These are phyloP conservation scores for Clavelina lepadiformis DNA, from an alignment of 23 tunicate genomes.

Conservation along the genomic window DNA sequence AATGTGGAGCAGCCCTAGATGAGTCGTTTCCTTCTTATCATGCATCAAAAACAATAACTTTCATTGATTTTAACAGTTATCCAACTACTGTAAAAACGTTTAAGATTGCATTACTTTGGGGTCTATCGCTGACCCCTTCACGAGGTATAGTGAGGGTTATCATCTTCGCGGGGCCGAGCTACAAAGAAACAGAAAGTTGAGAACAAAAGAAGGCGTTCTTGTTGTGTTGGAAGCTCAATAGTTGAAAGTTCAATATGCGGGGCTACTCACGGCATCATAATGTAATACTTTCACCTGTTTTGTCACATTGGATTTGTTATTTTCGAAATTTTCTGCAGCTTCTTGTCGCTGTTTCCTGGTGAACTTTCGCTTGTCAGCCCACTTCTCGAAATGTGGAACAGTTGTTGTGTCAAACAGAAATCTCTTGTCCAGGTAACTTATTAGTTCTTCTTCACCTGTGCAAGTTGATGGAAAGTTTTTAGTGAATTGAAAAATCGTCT, in stretches of 20 bases:
- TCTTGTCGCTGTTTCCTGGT: slow-evolving; percentile 19
- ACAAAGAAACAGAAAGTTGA: too few relatives aligned
- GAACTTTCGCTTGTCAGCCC: slow-evolving; percentile 54
- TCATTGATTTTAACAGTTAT: too few relatives aligned
- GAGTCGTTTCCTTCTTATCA: too few relatives aligned
- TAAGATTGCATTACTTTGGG: slow-evolving; percentile 52
- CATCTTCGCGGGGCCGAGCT: slow-evolving; percentile 40
- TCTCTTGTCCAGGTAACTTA: slow-evolving; percentile 40
- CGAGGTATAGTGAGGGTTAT: slow-evolving; percentile 34
- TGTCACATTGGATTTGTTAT: not conserved
- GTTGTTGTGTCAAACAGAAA: slow-evolving; percentile 44
- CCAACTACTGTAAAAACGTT: too few relatives aligned
- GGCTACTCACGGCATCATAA: not conserved
- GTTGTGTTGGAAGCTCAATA: too few relatives aligned
- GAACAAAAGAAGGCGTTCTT: too few relatives aligned
- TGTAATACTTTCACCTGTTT: not conserved
- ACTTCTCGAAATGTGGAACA: slow-evolving; percentile 58
- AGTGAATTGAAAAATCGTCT: too few relatives aligned
- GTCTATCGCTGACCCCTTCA: slow-evolving; percentile 17
- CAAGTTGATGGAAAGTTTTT: too few relatives aligned
- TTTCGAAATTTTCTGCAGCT: not conserved
- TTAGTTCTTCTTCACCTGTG: slow-evolving; percentile 43
- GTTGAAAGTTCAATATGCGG: not conserved
- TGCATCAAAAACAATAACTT: too few relatives aligned
- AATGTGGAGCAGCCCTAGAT: too few relatives aligned